phyloP scores from a whole-genome alignment of 2,888 invertebrate genomes.

The Tetranychus piercei region DNA sequence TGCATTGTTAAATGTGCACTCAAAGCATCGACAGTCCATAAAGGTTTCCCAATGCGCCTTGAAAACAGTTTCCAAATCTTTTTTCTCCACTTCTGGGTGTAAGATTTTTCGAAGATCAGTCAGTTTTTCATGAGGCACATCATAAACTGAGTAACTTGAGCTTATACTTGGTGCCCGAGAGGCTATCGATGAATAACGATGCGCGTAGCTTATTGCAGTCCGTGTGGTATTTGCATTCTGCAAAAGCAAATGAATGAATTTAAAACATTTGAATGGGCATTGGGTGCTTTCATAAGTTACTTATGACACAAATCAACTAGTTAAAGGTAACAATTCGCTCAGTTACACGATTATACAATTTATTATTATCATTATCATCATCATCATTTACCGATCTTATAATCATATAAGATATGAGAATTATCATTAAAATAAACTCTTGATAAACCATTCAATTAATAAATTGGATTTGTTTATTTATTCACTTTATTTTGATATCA shows the following conservation, averaged over 20 bases:
- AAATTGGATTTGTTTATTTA: too few species aligned
- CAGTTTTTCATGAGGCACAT: background rate
- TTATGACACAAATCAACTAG: too few species aligned
- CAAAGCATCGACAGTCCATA: constrained; percentile 12
- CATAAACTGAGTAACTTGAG: background rate
- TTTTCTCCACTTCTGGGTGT: constrained; percentile 7
- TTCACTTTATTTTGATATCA: too few species aligned
- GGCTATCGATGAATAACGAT: background rate
- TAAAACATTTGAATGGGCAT: background rate
- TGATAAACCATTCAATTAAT: too few species aligned
- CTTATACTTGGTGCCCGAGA: background rate
- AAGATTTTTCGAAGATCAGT: constrained; percentile 8
- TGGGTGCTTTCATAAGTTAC: too few species aligned
- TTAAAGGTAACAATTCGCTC: too few species aligned
- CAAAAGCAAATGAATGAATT: background rate
- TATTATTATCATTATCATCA: too few species aligned
- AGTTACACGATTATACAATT: too few species aligned
- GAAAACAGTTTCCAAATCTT: constrained; percentile 13
- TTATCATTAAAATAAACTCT: too few species aligned
- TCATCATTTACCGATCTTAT: too few species aligned
- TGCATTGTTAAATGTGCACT: constrained; percentile 7
- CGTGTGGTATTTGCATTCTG: background rate
- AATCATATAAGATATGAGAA: too few species aligned
- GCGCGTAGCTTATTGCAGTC: background rate
- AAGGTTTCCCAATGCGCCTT: constrained; percentile 8